Percentiles rank a stretch among this genome's conserved stretches.
Conservation (phyloP, 2,888 invertebrate species). For the Ellobium chinense region DNA sequence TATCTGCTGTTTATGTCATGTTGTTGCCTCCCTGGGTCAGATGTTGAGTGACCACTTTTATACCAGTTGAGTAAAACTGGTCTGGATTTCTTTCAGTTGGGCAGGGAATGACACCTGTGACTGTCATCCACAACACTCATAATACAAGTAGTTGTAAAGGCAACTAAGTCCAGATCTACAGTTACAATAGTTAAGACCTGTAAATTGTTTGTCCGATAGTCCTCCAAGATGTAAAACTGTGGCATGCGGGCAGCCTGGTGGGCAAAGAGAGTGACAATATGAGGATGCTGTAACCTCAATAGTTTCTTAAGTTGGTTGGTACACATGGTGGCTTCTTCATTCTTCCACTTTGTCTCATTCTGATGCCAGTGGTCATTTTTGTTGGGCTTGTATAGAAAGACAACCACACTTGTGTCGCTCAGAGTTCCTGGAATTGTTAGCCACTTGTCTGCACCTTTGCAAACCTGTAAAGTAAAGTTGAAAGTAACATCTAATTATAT, state of each 20-base stretch:
- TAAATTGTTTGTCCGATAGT: neutral
- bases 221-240: slow-evolving; percentile 10
- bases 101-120: no score
- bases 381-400: neutral
- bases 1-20: no score
- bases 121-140: no score
- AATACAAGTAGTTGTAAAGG: no score
- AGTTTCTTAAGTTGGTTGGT: neutral
- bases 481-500: no score
- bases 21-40: no score
- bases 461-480: no score
- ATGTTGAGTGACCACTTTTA: no score
- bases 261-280: neutral
- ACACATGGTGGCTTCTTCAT: neutral
- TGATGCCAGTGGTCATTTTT: neutral
- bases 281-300: neutral
- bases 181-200: neutral
- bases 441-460: no score
- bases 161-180: no score
- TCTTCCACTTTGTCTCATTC: neutral
- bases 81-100: no score
- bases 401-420: neutral
- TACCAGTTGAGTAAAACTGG: no score
- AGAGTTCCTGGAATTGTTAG: neutral
- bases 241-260: neutral